These are phyloP conservation scores for Zenarchopterus dispar DNA, from an alignment of 2,797 vertebrate genomes.

Conservation along the genomic window DNA sequence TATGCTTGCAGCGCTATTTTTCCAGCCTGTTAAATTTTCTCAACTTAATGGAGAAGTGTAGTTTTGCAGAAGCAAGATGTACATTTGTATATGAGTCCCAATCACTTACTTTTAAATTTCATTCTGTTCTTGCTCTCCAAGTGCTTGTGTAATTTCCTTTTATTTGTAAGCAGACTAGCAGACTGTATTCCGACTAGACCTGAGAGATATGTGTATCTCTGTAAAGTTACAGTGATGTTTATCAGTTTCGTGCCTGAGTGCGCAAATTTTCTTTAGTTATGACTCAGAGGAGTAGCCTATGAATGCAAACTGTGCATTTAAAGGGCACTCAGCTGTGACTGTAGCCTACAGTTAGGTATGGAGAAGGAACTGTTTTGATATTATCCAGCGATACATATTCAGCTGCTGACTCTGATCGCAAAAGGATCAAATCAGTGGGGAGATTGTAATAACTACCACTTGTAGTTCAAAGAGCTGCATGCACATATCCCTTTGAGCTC, in stretches of 20 bases:
- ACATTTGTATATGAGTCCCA: too few species aligned
- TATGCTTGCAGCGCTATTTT: too few species aligned
- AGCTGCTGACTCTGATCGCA: neutral
- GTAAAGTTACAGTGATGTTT: too few species aligned
- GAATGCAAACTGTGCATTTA: neutral
- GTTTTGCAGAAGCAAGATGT: too few species aligned
- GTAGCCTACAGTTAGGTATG: neutral
- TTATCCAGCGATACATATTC: neutral
- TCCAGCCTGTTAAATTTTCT: too few species aligned
- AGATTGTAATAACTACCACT: conserved; percentile 4
- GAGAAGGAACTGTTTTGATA: neutral
- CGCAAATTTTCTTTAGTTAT: neutral
- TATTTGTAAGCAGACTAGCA: too few species aligned
- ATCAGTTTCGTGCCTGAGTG: neutral
- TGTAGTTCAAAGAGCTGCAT: neutral
- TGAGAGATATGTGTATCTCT: too few species aligned
- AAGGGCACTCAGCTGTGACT: neutral
- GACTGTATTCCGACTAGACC: too few species aligned
- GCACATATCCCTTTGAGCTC: neutral
- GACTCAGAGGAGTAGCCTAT: neutral
- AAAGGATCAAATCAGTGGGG: neutral
- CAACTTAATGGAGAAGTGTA: too few species aligned
- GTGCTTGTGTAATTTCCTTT: too few species aligned
- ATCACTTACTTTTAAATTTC: too few species aligned
- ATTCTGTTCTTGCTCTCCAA: too few species aligned